Conservation (phyloP, 2,113 vertebrate genomes). For the Triplophysa siluroides region DNA sequence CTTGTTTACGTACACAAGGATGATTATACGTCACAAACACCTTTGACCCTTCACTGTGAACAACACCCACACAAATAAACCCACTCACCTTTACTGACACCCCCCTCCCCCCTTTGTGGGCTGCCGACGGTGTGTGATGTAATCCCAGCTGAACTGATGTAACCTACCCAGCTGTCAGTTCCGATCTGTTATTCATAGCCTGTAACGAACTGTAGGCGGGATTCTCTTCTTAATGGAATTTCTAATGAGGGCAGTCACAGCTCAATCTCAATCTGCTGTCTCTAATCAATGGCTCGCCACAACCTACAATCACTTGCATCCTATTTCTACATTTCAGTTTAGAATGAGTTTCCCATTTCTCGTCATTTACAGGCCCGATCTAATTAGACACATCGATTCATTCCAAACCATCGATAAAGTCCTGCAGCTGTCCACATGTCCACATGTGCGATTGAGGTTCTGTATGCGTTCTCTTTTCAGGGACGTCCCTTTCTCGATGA, state of each 20-base stretch:
- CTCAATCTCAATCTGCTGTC: not conserved
- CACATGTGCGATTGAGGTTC: not conserved
- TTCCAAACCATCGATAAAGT: conserved; percentile 58
- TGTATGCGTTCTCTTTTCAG: conserved; percentile 56
- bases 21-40: not conserved
- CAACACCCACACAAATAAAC: conserved; percentile 19
- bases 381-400: conserved; percentile 45
- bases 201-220: conserved; percentile 28
- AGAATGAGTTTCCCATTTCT: not conserved
- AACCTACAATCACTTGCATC: not conserved
- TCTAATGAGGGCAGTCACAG: not conserved
- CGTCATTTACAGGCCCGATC: not conserved
- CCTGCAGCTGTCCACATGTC: conserved; percentile 62
- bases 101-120: not conserved
- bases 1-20: not conserved
- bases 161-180: conserved; percentile 41
- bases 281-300: not conserved
- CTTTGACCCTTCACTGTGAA: conserved; percentile 12
- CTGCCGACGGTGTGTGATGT: conserved; percentile 13
- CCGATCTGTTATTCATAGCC: conserved; percentile 41
- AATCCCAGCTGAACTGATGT: conserved; percentile 38
- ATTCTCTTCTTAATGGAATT: conserved; percentile 25
- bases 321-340: not conserved
- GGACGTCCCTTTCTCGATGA: conserved; percentile 82
- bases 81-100: conserved; percentile 15